Base-by-base conservation (phyloP, 2,888 invertebrate species). In the Frankliniella fusca region DNA sequence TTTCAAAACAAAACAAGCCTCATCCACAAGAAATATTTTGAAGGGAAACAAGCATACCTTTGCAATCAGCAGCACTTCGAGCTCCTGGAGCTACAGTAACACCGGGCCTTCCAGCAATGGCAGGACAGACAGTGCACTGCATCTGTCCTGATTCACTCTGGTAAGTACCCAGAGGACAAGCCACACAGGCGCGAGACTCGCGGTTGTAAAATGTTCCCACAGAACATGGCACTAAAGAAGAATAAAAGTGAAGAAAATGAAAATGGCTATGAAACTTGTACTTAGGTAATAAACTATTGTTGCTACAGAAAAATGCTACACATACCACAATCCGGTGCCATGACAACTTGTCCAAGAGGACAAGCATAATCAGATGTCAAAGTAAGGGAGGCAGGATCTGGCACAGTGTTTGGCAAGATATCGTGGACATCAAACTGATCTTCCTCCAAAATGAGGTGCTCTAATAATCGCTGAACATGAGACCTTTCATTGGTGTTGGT, bases 341-440 rank as follows among this genome's bases (percentile, higher is more conserved):
- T 94, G 0, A 97, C 96, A 48, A 98, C 98, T 90, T 97, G 96
- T 82, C 98, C 98, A 85, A 93, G 91, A 0, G 96, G 95, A 87
- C 98, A 99, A 82, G 96, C 95, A 86, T 97, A 97, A 87, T 97
- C 96, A 0, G 97, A 97, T 84, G 94, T 92, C n/a, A 98, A 90
- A 48, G 92, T 89, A 83, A 98, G 89, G 3, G 97, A 96, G 15
- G 96, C 95, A 83, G 97, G 95, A 89, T 98, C 97, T 0, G 97
- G 97, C 0, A 96, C 94, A 0, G 97, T 98, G 87, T 97, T 98
- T 23, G 98, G 98, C 82, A 97, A 89, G 86, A 97, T 97, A 86
- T 95, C 96, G 86, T 95, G 92, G 7, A 97, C 97, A 86, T 97
- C 97, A 87, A 97, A 96, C 88, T 97, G 96, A 89, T 96, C 96